Percentiles rank a stretch among this genome's conserved stretches.
Conservation (phyloP, 2,113 vertebrate genomes). For the Tyrannus savana region DNA sequence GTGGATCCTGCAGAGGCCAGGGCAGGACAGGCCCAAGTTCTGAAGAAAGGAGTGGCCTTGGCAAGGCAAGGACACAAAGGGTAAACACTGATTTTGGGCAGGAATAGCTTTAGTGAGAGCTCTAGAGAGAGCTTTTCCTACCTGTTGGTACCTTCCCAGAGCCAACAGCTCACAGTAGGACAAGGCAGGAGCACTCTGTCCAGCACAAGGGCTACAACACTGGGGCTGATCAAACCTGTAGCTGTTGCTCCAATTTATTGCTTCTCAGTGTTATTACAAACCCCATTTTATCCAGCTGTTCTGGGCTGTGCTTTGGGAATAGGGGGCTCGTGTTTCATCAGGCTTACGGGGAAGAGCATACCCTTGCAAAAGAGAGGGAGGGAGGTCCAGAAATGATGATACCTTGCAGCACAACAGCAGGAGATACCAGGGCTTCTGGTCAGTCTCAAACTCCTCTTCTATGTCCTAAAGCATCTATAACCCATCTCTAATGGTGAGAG, state of each 20-base stretch:
- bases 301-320: background rate
- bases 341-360: background rate
- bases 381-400: background rate
- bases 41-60: background rate
- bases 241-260: background rate
- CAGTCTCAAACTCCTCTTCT: background rate
- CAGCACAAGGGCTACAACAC: fast-evolving
- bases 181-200: background rate
- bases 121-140: background rate
- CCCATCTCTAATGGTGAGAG: background rate
- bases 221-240: background rate
- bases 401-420: background rate
- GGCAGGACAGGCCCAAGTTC: fast-evolving
- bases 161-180: background rate
- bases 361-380: background rate
- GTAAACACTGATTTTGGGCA: background rate
- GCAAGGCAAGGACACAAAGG: background rate
- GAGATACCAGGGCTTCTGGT: background rate
- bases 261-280: background rate
- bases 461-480: background rate
- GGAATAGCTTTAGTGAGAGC: background rate
- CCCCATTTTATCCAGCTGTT: background rate
- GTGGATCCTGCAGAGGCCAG: fast-evolving
- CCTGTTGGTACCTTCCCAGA: background rate
- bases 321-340: background rate